A percentile compares a stretch with the other conserved stretches of the same genome.
Evolutionary conservation across 2,888 invertebrate species (phyloP).

Genomic region (Podabrus alpinus): DNA sequence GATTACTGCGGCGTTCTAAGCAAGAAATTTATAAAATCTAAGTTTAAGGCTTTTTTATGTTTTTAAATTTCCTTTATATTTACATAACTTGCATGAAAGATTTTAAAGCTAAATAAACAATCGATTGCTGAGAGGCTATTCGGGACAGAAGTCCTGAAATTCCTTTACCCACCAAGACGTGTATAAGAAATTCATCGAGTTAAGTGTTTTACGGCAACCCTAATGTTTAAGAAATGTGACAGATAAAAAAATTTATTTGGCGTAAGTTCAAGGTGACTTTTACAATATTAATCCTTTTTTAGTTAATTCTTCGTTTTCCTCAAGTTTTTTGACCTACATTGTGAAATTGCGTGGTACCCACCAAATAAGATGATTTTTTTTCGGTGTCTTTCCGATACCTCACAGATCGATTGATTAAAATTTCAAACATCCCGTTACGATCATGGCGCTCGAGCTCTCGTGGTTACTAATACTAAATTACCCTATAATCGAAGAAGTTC

Average conservation of each 20-base stretch:
- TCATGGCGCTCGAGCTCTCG: too few species aligned
- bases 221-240: neutral
- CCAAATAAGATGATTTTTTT: neutral
- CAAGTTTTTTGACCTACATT: neutral
- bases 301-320: neutral
- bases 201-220: neutral
- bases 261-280: neutral
- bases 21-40: constrained; percentile 18
- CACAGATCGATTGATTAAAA: too few species aligned
- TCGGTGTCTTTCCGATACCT: too few species aligned
- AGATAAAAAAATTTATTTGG: neutral
- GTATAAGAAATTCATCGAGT: neutral
- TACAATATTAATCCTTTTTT: neutral
- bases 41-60: neutral
- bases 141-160: neutral
- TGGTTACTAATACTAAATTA: too few species aligned
- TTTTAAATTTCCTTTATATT: neutral
- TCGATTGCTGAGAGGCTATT: neutral
- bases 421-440: too few species aligned
- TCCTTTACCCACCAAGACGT: neutral
- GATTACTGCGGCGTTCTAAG: constrained; percentile 32
- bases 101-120: neutral
- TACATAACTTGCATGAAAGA: neutral
- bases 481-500: too few species aligned
- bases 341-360: neutral